Evolutionary conservation across 1,140 invertebrate species (phyloP).

Genomic region (Luehdorfia chinensis): DNA sequence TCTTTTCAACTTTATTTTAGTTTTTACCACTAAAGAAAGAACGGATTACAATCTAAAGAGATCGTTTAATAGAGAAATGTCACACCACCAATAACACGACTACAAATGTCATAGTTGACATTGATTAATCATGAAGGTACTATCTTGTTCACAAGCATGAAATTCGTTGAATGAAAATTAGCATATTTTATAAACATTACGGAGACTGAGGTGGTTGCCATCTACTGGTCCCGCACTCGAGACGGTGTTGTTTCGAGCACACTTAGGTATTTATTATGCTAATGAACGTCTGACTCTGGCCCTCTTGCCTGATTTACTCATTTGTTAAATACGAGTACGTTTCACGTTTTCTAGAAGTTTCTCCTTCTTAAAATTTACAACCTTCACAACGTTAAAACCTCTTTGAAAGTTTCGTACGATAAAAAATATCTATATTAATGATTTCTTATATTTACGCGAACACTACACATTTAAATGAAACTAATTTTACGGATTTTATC

Average conservation of each 20-base stretch:
- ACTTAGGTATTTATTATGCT: conserved; percentile 52
- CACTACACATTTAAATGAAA: too few species aligned
- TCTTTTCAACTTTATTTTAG: too few species aligned
- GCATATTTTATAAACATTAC: conserved; percentile 44
- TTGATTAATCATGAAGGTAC: conserved; percentile 1
- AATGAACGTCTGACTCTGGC: conserved; percentile 49
- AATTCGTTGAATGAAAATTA: conserved; percentile 50
- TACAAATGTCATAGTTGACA: neutral
- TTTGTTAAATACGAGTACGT: conserved; percentile 16
- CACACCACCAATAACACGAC: neutral
- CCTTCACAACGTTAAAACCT: too few species aligned
- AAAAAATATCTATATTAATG: too few species aligned
- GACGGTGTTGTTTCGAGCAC: conserved; percentile 35
- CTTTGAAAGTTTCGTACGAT: too few species aligned
- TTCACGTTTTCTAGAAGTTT: neutral
- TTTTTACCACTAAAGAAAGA: neutral
- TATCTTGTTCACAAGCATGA: conserved; percentile 20
- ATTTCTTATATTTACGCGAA: too few species aligned
- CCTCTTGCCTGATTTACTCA: conserved; percentile 24
- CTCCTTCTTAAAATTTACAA: too few species aligned
- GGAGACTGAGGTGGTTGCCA: conserved; percentile 24
- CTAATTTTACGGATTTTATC: too few species aligned
- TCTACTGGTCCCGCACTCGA: conserved; percentile 26
- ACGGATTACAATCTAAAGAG: neutral
- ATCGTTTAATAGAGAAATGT: conserved; percentile 5